Base-by-base conservation (phyloP, 2,797 vertebrate species). In the Rhyacichthys aspro region DNA sequence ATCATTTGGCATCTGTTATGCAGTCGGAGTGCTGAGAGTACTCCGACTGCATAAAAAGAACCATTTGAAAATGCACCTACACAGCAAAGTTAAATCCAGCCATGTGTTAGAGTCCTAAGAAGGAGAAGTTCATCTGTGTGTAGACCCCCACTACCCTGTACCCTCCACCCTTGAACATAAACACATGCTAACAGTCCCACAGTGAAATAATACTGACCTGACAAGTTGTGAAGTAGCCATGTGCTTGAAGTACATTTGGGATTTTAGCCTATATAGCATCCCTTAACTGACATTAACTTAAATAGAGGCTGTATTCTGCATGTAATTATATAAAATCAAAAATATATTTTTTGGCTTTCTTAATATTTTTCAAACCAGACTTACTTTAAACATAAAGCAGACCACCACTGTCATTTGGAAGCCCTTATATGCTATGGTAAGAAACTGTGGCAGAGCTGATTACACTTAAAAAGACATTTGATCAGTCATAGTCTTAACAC, bases 401-500 rank as follows among this genome's bases (percentile, higher is more conserved):
- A 18, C 7, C 17, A 15, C 15, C 12, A 10, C 15, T 43, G 38
- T 56, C 42, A 41, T 50, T 16, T 7, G 1, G 1, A 17, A 39
- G 15, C 16, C 3, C 43, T n/a, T 19, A 3, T 6, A n/a, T 32
- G 17, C 38, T 19, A 38, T 32, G 18, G 59, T 44, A 3, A n/a
- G 9, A 15, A 32, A 56, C 38, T 38, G 37, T 42, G 61, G 41
- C 47, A 2, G 41, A 39, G 44, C 34, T 17, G 39, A 69, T 72
- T 38, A 54, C 42, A 48, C 55, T 47, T 18, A 16, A 58, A 59
- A 36, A 64, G 19, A 43, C 59, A 70, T 58, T 36, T 17, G 48
- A 59, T 79, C 62, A 44, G 34, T 70, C 39, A 11, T 12, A 8
- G 5, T 48, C 33, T 52, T 34, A 60, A 57, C 44, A 17, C 65